Conservation (phyloP, 2,888 invertebrate genomes). For the Netelia inedita region DNA sequence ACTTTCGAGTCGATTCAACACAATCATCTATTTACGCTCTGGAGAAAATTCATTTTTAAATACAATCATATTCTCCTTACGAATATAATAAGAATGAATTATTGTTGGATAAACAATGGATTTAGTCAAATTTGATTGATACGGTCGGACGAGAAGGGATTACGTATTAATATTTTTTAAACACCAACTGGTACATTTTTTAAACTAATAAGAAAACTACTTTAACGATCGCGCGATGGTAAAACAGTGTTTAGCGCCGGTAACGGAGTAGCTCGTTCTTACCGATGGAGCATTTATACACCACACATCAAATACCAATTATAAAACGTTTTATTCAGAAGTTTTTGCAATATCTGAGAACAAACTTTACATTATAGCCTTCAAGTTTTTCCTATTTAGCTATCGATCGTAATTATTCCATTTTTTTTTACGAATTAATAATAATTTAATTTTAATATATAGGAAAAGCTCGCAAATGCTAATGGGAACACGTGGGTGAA, state of each 20-base stretch:
- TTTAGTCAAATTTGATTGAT: neutral
- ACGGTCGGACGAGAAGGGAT: conserved; percentile 1
- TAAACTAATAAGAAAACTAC: neutral
- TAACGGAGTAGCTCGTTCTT: neutral
- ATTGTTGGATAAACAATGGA: too few relatives aligned
- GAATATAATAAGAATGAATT: neutral
- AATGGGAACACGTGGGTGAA: conserved; percentile 61
- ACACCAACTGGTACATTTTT: neutral
- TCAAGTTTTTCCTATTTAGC: neutral
- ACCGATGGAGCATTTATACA: neutral
- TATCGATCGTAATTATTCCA: too few relatives aligned
- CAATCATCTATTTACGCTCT: neutral
- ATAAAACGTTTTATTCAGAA: neutral
- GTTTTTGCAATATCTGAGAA: neutral
- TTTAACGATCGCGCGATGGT: conserved; percentile 6
- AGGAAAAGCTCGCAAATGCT: conserved; percentile 36
- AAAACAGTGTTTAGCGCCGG: neutral
- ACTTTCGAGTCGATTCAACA: conserved; percentile 27
- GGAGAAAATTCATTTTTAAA: neutral
- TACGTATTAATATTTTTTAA: neutral
- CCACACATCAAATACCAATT: neutral
- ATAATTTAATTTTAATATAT: conserved; percentile 4
- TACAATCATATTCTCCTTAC: neutral
- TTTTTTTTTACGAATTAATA: neutral
- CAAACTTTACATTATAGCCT: neutral